phyloP scores from a whole-genome alignment of 2,113 vertebrate species.

The Cryptomyrus ogoouensis region DNA sequence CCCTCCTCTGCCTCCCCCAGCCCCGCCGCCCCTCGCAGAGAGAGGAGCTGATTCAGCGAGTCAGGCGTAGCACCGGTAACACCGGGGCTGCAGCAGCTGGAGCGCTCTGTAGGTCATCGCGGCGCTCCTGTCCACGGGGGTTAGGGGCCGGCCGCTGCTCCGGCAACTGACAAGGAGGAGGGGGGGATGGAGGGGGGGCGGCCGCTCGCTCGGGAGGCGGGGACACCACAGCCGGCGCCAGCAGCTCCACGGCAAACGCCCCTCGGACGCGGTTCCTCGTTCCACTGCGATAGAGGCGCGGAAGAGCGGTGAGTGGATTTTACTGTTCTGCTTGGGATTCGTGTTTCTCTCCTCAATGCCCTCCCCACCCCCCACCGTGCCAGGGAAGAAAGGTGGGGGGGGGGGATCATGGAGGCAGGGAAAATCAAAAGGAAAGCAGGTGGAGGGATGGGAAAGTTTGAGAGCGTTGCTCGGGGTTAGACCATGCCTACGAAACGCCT shows the following conservation, averaged over 20 bases:
- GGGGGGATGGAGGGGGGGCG: no score
- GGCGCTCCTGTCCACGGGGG: slow-evolving; percentile 69
- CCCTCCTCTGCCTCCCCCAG: slow-evolving; percentile 34
- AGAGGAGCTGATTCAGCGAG: slow-evolving; percentile 88
- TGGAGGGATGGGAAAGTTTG: slow-evolving; percentile 52
- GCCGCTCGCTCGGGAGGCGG: not conserved
- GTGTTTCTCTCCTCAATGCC: slow-evolving; percentile 18
- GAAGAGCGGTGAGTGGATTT: slow-evolving; percentile 47
- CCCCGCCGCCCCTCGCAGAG: slow-evolving; percentile 55
- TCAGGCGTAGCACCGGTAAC: slow-evolving; percentile 65
- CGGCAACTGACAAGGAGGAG: slow-evolving; percentile 50
- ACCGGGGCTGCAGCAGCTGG: slow-evolving; percentile 85
- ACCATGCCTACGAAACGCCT: slow-evolving; percentile 39
- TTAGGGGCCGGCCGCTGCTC: slow-evolving; percentile 49
- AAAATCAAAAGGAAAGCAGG: slow-evolving; percentile 39
- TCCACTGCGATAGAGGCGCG: slow-evolving; percentile 40
- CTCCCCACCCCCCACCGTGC: not conserved
- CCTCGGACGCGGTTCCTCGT: slow-evolving; percentile 48
- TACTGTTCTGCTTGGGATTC: slow-evolving; percentile 16
- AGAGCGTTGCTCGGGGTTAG: slow-evolving; percentile 56
- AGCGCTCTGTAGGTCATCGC: slow-evolving; percentile 81
- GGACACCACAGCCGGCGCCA: not conserved
- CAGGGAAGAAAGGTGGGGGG: not conserved
- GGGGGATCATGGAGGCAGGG: slow-evolving; percentile 32
- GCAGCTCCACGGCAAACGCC: not conserved